A percentile compares a stretch with the other conserved stretches of the same genome.
Conservation (phyloP, 1,140 invertebrate species). For the Papilio glaucus region DNA sequence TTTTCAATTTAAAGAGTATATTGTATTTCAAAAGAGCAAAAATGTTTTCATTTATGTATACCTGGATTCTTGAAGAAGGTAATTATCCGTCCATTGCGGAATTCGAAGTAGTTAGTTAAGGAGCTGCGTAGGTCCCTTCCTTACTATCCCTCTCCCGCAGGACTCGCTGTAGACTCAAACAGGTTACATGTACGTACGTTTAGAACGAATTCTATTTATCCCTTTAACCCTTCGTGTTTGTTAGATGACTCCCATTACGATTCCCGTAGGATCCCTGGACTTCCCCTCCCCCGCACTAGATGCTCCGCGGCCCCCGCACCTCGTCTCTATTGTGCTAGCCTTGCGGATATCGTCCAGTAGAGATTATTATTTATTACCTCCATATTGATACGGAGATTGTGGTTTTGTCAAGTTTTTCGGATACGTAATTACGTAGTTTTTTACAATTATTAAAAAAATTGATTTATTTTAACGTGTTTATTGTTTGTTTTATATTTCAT, state of each 20-base stretch:
- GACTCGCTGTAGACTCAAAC: neutral
- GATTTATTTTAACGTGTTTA: too few species aligned
- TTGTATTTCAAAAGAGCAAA: constrained; percentile 38
- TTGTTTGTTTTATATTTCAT: too few species aligned
- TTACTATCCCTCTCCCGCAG: constrained; percentile 15
- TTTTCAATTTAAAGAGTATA: constrained; percentile 44
- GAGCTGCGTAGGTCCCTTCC: constrained; percentile 57
- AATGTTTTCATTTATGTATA: constrained; percentile 65
- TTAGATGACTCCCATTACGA: neutral
- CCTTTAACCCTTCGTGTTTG: too few species aligned
- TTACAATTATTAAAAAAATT: too few species aligned
- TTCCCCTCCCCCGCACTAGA: constrained; percentile 38
- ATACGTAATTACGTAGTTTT: too few species aligned
- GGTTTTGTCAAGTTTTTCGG: neutral
- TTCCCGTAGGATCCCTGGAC: constrained; percentile 52
- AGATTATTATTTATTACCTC: neutral
- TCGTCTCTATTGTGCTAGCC: constrained; percentile 38
- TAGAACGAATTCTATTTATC: neutral
- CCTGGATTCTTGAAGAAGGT: constrained; percentile 59
- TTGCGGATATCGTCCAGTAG: constrained; percentile 41
- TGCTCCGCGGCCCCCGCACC: constrained; percentile 52
- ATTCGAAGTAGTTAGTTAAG: constrained; percentile 69
- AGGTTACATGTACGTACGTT: neutral
- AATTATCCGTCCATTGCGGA: constrained; percentile 76
- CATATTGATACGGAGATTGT: neutral